Conservation (phyloP, 2,113 vertebrate genomes). For the Tachuris rubrigastra region DNA sequence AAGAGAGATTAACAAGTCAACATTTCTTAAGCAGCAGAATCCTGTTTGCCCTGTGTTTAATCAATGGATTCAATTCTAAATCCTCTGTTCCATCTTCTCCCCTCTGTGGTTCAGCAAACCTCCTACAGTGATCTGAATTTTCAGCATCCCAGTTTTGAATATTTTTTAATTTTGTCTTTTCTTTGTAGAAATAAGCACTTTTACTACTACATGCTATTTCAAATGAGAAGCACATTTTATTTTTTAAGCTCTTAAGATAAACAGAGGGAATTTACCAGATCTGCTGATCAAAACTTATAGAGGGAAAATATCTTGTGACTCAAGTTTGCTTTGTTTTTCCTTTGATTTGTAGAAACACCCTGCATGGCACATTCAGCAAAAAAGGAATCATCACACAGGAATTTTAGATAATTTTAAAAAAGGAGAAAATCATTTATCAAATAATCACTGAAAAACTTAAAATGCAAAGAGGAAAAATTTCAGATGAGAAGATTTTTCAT, state of each 20-base stretch:
- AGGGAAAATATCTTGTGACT: neutral
- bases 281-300: neutral
- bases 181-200: neutral
- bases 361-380: neutral
- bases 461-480: neutral
- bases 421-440: neutral
- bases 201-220: neutral
- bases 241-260: constrained; percentile 48
- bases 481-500: neutral
- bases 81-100: neutral
- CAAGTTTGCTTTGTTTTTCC: neutral
- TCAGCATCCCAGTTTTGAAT: neutral
- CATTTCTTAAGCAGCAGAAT: constrained; percentile 36
- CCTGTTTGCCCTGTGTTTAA: constrained; percentile 1
- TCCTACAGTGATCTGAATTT: neutral
- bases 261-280: neutral
- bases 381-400: neutral
- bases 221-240: neutral
- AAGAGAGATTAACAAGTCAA: constrained; percentile 1
- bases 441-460: neutral
- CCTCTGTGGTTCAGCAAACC: neutral
- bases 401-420: neutral
- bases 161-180: constrained; percentile 17
- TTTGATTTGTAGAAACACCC: neutral
- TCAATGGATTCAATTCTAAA: constrained; percentile 23